These are phyloP conservation scores for Drosophila elegans DNA, from an alignment of 1,140 invertebrate genomes.

Conservation along the genomic window DNA sequence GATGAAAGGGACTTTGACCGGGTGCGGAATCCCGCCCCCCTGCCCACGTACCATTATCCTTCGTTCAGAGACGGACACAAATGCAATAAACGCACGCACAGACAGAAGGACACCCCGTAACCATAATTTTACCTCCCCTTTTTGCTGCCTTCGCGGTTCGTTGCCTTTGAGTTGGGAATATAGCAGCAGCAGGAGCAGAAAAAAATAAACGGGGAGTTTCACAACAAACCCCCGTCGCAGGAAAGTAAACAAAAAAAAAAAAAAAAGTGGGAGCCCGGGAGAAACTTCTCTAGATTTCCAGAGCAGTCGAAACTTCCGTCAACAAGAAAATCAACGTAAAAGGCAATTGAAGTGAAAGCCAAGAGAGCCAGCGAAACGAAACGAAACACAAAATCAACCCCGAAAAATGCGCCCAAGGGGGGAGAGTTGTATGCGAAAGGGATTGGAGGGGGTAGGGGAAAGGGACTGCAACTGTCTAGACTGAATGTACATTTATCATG, in stretches of 20 bases:
- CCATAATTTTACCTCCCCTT: conserved; percentile 36
- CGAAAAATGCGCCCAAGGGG: conserved; percentile 60
- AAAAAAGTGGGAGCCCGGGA: conserved; percentile 18
- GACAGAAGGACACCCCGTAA: conserved; percentile 24
- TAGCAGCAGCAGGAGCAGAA: neutral
- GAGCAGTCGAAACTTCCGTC: conserved; percentile 62
- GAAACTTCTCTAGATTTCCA: conserved; percentile 60
- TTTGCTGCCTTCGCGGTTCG: conserved; percentile 30
- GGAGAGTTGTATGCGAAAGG: conserved; percentile 25
- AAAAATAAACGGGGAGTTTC: conserved; percentile 14
- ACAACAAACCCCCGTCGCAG: conserved; percentile 37
- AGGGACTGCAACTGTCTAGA: conserved; percentile 74
- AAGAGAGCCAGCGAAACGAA: conserved; percentile 44
- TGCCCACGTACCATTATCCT: conserved; percentile 1
- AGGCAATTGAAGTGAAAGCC: conserved; percentile 60
- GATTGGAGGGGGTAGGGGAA: conserved; percentile 7
- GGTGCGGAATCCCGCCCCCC: conserved; percentile 14
- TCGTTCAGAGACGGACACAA: conserved; percentile 39
- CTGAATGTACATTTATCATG: conserved; percentile 68
- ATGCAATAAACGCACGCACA: conserved; percentile 76
- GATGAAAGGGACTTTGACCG: conserved; percentile 33
- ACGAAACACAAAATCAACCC: conserved; percentile 69
- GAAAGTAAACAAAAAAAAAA: conserved; percentile 68
- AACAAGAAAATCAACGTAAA: conserved; percentile 62
- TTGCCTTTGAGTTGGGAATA: conserved; percentile 21